phyloP scores from a whole-genome alignment of 64 coral and sea anemone species.

The Platygyra sinensis region DNA sequence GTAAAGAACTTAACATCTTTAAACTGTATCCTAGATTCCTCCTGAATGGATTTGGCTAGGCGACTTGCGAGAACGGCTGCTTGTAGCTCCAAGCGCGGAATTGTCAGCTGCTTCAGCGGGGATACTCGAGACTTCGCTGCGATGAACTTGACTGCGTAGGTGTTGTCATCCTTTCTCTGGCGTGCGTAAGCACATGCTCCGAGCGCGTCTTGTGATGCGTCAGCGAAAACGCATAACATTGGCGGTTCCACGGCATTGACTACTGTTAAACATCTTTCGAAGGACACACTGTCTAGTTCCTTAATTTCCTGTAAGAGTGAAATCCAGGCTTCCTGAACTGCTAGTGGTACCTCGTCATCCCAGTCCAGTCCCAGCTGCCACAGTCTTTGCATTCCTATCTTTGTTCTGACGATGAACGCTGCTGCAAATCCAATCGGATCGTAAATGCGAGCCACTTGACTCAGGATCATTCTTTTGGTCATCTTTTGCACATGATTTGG shows the following conservation, averaged over 20 bases:
- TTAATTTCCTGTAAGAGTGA: too few relatives aligned
- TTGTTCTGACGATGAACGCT: too few relatives aligned
- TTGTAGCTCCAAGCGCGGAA: constrained; percentile 44
- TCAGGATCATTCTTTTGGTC: too few relatives aligned
- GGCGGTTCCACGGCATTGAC: not conserved
- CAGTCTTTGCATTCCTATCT: too few relatives aligned
- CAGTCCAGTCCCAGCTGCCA: too few relatives aligned
- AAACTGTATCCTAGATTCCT: constrained; percentile 34
- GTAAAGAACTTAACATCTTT: constrained; percentile 50
- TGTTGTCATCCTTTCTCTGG: constrained; percentile 12
- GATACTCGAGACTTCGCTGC: not conserved
- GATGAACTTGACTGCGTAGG: constrained; percentile 38
- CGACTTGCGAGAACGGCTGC: constrained; percentile 8
- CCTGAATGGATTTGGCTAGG: not conserved
- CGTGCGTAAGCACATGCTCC: constrained; percentile 48
- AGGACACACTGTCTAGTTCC: too few relatives aligned
- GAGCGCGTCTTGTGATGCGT: constrained; percentile 57
- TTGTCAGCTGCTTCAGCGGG: constrained; percentile 33
- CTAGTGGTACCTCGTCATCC: too few relatives aligned
- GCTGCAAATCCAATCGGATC: constrained; percentile 51
- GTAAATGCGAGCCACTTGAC: not conserved
- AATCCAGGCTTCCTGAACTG: too few relatives aligned
- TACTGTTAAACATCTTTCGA: too few relatives aligned
- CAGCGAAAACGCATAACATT: constrained; percentile 53
- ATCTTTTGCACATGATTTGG: too few relatives aligned